These are phyloP conservation scores for Arrhamphus sclerolepis DNA, from an alignment of 2,797 vertebrate genomes.

Conservation along the genomic window DNA sequence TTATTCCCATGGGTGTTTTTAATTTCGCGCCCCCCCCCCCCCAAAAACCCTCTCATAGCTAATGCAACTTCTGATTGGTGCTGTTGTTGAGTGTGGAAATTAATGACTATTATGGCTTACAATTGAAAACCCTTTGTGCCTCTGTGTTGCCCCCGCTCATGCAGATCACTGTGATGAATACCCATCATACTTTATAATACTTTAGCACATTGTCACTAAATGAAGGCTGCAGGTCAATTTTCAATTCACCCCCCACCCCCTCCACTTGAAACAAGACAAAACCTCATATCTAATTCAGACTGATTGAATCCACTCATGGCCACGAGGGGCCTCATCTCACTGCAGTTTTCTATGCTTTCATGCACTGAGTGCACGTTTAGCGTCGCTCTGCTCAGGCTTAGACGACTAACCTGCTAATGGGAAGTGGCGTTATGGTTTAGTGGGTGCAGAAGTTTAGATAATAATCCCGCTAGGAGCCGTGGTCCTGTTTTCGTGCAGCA, in stretches of 20 bases:
- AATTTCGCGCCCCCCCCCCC: too few relatives aligned
- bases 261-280: constrained; percentile 79
- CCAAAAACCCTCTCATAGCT: constrained; percentile 65
- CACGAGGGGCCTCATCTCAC: constrained; percentile 77
- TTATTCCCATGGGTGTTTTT: constrained; percentile 45
- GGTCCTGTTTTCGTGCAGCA: constrained; percentile 2
- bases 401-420: constrained; percentile 36
- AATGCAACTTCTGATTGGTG: constrained; percentile 81
- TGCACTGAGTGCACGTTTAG: constrained; percentile 60
- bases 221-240: constrained; percentile 80
- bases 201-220: constrained; percentile 79
- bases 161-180: constrained; percentile 80
- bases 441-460: constrained; percentile 18
- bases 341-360: constrained; percentile 63
- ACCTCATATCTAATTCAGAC: constrained; percentile 76
- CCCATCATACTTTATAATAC: constrained; percentile 79
- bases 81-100: constrained; percentile 74
- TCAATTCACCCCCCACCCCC: constrained; percentile 66
- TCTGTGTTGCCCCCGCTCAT: constrained; percentile 72
- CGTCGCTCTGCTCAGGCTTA: constrained; percentile 46
- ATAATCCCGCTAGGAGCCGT: constrained; percentile 30
- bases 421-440: constrained; percentile 42
- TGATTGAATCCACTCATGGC: constrained; percentile 79
- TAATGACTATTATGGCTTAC: constrained; percentile 82
- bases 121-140: constrained; percentile 81